Evolutionary conservation across 1,140 invertebrate genomes (phyloP), one percentile per base, ranked within the genome.

Genomic region (Temnothorax nylanderi): DNA sequence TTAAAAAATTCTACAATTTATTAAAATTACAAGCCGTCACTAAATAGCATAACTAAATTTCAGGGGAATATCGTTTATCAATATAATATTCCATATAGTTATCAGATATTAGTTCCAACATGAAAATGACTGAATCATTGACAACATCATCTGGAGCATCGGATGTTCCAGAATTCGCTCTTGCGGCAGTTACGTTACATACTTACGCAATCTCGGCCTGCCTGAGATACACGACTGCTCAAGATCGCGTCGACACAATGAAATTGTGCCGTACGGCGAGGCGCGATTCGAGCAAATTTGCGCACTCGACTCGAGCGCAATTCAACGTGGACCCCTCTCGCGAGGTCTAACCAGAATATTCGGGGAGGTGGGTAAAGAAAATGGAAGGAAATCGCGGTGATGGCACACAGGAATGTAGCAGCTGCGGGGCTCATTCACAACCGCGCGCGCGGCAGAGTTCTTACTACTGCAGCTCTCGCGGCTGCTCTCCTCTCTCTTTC

Each of bases 361-460:
- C 84, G 69, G 44, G 78, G 78, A 74, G 80, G 88, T 90, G 91
- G 69, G 85, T 89, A 91, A 93, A 90, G 87, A 91, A 90, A 85
- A 91, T 92, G 92, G 90, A 92, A 92, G 90, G 89, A 92, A 90
- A 89, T 88, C 89, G 86, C 91, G 89, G 92, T 94, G 94, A 94
- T 93, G 93, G 94, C 91, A 92, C 91, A 92, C 85, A 93, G 93
- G 94, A 94, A 94, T 94, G 93, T 93, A 93, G 94, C 94, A 94
- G 94, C 94, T 94, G 94, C 93, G 92, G 92, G 90, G 90, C 93
- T 94, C 94, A 95, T 95, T 95, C 94, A 95, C 93, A 93, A 94
- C 89, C 91, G 91, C 91, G 89, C 92, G 86, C 88, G 89, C 89
- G 90, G 91, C 91, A 93, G 93, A 95, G 94, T 95, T 94, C 93